phyloP scores from a whole-genome alignment of 2,113 vertebrate species.

The Otolemur garnettii region DNA sequence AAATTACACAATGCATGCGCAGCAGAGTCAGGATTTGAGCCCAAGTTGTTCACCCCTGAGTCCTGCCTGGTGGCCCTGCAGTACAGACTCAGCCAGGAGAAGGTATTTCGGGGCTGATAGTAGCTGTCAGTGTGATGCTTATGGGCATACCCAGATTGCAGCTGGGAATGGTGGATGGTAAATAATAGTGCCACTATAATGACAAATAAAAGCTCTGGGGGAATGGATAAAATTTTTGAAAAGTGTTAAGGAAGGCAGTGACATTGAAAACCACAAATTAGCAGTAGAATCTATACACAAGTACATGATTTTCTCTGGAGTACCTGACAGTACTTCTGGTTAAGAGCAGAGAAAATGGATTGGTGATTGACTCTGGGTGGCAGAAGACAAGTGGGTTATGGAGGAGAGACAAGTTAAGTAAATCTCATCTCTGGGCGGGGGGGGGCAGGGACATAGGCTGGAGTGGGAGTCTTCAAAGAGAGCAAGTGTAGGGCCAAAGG shows the following conservation, averaged over 20 bases:
- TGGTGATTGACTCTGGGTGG: background rate
- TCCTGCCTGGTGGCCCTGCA: background rate
- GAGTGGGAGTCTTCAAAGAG: background rate
- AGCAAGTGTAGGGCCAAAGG: background rate
- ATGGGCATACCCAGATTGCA: background rate
- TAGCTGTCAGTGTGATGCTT: fast-evolving
- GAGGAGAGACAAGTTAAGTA: background rate
- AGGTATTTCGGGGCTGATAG: background rate
- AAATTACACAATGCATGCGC: background rate
- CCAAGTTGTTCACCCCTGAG: too few relatives aligned
- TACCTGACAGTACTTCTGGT: background rate
- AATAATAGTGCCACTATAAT: background rate
- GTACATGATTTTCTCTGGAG: background rate
- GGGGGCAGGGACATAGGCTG: background rate
- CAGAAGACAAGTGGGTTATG: background rate
- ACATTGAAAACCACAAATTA: background rate
- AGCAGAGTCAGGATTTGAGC: background rate
- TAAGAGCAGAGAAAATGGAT: background rate
- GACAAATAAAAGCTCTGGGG: background rate
- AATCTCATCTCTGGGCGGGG: background rate
- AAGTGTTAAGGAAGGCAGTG: background rate
- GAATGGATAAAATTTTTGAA: background rate
- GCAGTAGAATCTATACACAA: background rate
- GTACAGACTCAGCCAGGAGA: background rate
- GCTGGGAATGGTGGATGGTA: too few relatives aligned